Base-by-base conservation (phyloP, 2,797 vertebrate genomes). In the Epinephelus coioides region DNA sequence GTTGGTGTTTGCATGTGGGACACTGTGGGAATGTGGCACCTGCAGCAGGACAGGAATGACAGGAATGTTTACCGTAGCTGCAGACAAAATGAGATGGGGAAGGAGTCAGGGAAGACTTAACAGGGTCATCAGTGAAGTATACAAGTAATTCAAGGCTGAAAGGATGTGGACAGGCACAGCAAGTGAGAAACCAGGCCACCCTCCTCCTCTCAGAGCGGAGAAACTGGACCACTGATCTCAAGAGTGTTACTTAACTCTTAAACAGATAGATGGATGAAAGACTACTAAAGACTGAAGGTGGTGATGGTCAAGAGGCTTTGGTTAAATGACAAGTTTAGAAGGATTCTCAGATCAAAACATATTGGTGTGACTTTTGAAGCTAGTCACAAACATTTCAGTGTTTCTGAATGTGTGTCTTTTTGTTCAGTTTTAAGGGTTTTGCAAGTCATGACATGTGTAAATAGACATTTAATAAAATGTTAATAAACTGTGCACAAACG, bases 1-100 rank as follows among this genome's bases (percentile, higher is more conserved):
- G 59, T 19, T 51, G 71, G 68, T 50, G 17, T 84, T 76, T 75
- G 70, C 57, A 34, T 34, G 34, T 34, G 18, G 40, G 54, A 47
- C 34, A 34, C 34, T 43, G 38, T 54, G 44, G 10, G 40, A 47
- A 70, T 70, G 9, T 63, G 40, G 27, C 25, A 55, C 17, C 53
- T 77, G 11, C 40, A 56, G 46, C 49, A 8, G 34, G 34, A 34
- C 34, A 34, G 2, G 7, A 34, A 34, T 34, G 34, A 34, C 7
- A 34, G 57, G 10, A 56, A 44, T 23, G 54, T 61, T 56, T 38
- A 34, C 34, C 12, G n/a, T n/a, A 25, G 25, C 60, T 73, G 62
- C 46, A 43, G 12, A 38, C 44, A 18, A 69, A 54, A 9, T 64
- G 34, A 71, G 34, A 50, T 11, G 11, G 11, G 21, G 11, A 34